Conservation (phyloP, 1,140 invertebrate species). For the Phthorimaea operculella region DNA sequence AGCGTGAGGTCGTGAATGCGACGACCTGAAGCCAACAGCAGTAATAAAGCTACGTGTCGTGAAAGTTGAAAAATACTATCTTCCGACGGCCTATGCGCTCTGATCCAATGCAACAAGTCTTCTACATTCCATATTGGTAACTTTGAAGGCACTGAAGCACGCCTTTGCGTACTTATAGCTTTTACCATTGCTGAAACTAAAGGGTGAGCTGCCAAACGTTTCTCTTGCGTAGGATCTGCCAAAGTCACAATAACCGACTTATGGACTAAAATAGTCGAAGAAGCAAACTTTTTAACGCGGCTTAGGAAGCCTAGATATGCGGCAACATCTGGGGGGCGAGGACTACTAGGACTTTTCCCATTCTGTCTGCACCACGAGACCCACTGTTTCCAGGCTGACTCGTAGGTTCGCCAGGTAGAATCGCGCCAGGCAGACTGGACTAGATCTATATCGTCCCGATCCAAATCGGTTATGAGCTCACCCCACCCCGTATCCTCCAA, state of each 20-base stretch:
- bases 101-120: no score
- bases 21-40: no score
- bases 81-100: no score
- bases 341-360: not conserved
- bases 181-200: no score
- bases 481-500: slow-evolving; percentile 9
- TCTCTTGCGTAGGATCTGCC: no score
- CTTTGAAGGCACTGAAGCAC: no score
- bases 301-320: not conserved
- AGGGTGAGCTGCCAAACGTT: no score
- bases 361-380: slow-evolving; percentile 13
- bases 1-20: no score
- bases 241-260: not conserved
- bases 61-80: no score
- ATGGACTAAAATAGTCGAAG: not conserved
- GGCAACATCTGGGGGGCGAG: not conserved
- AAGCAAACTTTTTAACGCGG: slow-evolving; percentile 3
- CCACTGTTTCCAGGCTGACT: slow-evolving; percentile 18
- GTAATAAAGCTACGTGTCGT: no score
- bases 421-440: slow-evolving; percentile 11
- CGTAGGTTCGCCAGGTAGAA: slow-evolving; percentile 18
- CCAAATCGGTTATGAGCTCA: not conserved
- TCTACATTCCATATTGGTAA: no score
- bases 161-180: no score
- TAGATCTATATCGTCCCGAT: not conserved